phyloP scores from a whole-genome alignment of 2,113 vertebrate species.

The Recurvirostra avosetta region DNA sequence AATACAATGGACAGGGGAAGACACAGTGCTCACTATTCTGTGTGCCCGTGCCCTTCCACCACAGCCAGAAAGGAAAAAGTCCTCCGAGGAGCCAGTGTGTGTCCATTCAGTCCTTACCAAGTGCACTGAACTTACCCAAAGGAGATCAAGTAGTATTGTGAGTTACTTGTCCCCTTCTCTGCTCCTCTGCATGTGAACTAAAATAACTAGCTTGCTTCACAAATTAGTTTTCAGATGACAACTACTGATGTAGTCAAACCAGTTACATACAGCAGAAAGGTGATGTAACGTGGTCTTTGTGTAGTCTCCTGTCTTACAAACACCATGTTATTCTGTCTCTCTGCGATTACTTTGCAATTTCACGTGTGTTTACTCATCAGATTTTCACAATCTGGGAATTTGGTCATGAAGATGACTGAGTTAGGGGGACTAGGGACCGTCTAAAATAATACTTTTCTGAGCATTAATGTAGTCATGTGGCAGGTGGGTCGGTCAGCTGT shows the following conservation, averaged over 20 bases:
- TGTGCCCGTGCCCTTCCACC: not conserved
- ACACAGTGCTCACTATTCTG: not conserved
- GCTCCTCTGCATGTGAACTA: rapidly evolving
- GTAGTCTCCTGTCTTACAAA: not conserved
- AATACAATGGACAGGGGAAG: not conserved
- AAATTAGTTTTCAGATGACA: not conserved
- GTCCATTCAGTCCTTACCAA: not conserved
- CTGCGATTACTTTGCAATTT: not conserved
- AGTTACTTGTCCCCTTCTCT: not conserved
- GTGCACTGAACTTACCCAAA: not conserved
- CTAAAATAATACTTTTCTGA: not conserved
- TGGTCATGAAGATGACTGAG: not conserved
- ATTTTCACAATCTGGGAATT: not conserved
- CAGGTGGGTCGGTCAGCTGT: not conserved
- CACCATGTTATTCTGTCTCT: not conserved
- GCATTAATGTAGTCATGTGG: not conserved
- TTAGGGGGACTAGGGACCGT: not conserved
- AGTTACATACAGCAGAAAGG: not conserved
- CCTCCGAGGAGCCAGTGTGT: not conserved
- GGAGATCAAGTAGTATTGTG: rapidly evolving
- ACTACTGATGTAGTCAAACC: not conserved
- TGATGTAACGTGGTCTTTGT: not conserved
- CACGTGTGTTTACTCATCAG: not conserved
- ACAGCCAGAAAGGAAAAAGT: not conserved
- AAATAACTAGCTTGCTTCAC: not conserved